Base-by-base conservation (phyloP, 2,888 invertebrate species). In the Oscheius sp. region DNA sequence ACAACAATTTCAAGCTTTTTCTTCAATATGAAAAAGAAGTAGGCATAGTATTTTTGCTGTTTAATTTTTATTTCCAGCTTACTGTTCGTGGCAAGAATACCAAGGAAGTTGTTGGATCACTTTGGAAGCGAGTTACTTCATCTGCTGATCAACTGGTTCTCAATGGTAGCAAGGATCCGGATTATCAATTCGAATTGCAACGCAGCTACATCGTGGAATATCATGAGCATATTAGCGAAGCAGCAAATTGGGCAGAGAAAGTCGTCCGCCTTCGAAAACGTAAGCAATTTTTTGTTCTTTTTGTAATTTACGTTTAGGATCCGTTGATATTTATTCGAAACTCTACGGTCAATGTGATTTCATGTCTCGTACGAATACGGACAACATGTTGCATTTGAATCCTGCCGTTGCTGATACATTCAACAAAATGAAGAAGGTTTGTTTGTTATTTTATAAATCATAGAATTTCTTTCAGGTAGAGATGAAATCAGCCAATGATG, bases 171-270 rank as follows among this genome's bases (percentile, higher is more conserved):
- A 87, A 90, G 79, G 99, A 99, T 90, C 95, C 96, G 0, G 97
- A 99, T 90, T 98, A 99, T 83, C 98, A 96, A 90, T 99, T 99
- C 90, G 98, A 99, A 89, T 94, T 94, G 86, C 97, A 99, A 91
- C 94, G 96, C 89, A 92, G 93, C 78, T 97, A 97, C 89, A 92
- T 99, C 13, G 93, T 95, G 73, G 96, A 96, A 87, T 99, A 99
- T 90, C 94, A 96, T 90, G 92, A 93, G 27, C 95, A 96, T 88
- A 92, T 99, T 55, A 96, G 95, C 89, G 98, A 98, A 89, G 94
- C 95, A 0, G 95, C 97, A 0, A 90, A 90, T 2, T 93, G 94
- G 84, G 93, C 95, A 0, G 99, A 99, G 89, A 92, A 93, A 88
- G 95, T 96, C 94, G 96, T 97, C 5, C 92, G 93, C 75, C 77